Conservation (phyloP, 2,113 vertebrate genomes). For the Bungarus multicinctus region DNA sequence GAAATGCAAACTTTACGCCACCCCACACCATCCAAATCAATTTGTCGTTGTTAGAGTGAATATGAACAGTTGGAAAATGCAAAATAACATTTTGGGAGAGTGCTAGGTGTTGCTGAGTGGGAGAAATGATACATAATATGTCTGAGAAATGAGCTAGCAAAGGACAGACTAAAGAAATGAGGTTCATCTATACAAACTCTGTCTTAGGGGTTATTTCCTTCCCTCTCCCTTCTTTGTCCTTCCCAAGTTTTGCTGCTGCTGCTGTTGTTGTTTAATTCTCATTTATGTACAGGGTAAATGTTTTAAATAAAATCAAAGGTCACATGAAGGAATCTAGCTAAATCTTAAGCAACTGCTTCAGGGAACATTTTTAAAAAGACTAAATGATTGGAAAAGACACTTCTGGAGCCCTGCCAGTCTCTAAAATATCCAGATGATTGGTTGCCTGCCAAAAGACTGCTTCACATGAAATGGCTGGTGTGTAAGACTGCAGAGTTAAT, state of each 20-base stretch:
- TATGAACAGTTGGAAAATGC: background rate
- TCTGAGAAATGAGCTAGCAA: background rate
- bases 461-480: slow-evolving; percentile 57
- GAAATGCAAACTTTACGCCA: background rate
- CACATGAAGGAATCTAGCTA: slow-evolving; percentile 56
- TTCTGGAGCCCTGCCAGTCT: slow-evolving; percentile 59
- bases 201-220: background rate
- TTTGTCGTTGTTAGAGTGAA: background rate
- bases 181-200: background rate
- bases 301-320: slow-evolving; percentile 45
- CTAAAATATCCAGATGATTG: slow-evolving; percentile 61
- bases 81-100: background rate
- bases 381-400: slow-evolving; percentile 49
- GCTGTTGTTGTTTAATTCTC: background rate
- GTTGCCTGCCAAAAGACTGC: slow-evolving; percentile 59
- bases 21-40: background rate
- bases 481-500: slow-evolving; percentile 50
- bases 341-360: slow-evolving; percentile 44
- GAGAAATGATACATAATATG: background rate
- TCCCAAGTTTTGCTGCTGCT: background rate
- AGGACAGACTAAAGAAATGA: background rate
- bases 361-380: slow-evolving; percentile 49
- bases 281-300: slow-evolving; percentile 46
- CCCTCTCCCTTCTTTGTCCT: background rate
- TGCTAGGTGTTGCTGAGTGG: background rate